Evolutionary conservation across 2,797 vertebrate genomes (phyloP), one percentile per base, ranked within the genome.

Genomic region (Lepilemur septentrionalis): DNA sequence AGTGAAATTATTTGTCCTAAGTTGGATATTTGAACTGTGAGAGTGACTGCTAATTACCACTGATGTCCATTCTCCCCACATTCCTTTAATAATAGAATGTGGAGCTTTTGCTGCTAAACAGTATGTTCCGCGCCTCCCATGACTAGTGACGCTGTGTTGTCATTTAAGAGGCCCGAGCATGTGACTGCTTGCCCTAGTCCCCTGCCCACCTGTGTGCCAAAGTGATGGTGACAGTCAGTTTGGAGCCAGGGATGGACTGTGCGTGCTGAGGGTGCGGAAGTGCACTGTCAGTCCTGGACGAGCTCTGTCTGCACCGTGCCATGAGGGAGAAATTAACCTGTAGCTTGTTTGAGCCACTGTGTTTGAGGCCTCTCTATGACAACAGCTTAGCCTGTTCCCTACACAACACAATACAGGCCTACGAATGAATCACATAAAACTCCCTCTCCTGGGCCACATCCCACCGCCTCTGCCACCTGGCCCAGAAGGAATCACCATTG

Each of bases 121-220:
- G 28, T 23, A n/a, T 0, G 0, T 1, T 38, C 50, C 72, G 63
- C 3, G 55, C 22, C n/a, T 48, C 63, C 69, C 5, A 17, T 17
- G 76, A 50, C 75, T 32, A 3, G 28, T 3, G 8, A 50, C 17
- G 69, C 25, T 13, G 1, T 18, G 28, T 9, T 14, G 7, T 30
- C 12, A 3, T 30, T 23, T 12, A 35, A 17, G 11, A 72, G 63
- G 43, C 73, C 38, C 4, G 25, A 48, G 41, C 61, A 4, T 10
- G 28, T 0, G 4, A 15, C 7, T 22, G 28, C 25, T 50, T 41
- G 9, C 18, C 23, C 41, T 20, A 7, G 2, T 18, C 32, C 5
- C 0, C 46, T 50, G 20, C n/a, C 22, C 20, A 20, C 41, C 4
- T 17, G 6, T 2, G 4, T 25, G 43, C 30, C 43, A 4, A 52